Base-by-base conservation (phyloP, 2,113 vertebrate species). In the Gallinago undulata region DNA sequence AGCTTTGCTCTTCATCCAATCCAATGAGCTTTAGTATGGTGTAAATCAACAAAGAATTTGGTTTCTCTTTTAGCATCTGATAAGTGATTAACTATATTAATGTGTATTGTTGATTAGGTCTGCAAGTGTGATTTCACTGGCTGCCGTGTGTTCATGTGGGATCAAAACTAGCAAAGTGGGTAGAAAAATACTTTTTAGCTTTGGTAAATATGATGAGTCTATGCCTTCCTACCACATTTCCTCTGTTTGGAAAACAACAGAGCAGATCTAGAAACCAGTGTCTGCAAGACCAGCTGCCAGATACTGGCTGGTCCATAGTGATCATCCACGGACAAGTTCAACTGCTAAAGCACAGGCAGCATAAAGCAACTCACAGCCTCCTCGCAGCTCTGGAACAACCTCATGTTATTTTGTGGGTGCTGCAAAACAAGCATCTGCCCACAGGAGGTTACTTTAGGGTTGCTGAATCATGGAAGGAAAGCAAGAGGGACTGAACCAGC, bases 281-380 rank as follows among this genome's bases (percentile, higher is more conserved):
- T 22, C 30, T 9, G 50, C 59, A 66, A 64, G 31, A 70, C 37
- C 24, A 74, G 33, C 76, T 74, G 25, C 35, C 72, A 43, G 48
- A 22, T 41, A 51, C 10, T 0, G 1, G 25, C 48, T 59, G 35
- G 22, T 81, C 59, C 12, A 5, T 7, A 47, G 24, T 1, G 1
- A 28, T 28, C 69, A 12, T 9, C 35, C 43, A 9, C 22, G 55
- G 12, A 25, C 15, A 39, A 43, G 19, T 25, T 86, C 53, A 64
- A 83, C 30, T 68, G 48, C 72, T 66, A 19, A 90, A 80, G 55
- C 62, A 30, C 25, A 24, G 16, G 53, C 19, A 60, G 47, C 57
- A 23, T 50, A 41, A 90, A 67, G 31, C 5, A 21, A 53, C 2
- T 57, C 69, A 18, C 7, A 57, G 56, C 7, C 41, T 75, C 14